These are phyloP conservation scores for Caenorhabditis becei DNA, from an alignment of 2,888 invertebrate genomes.

Conservation along the genomic window DNA sequence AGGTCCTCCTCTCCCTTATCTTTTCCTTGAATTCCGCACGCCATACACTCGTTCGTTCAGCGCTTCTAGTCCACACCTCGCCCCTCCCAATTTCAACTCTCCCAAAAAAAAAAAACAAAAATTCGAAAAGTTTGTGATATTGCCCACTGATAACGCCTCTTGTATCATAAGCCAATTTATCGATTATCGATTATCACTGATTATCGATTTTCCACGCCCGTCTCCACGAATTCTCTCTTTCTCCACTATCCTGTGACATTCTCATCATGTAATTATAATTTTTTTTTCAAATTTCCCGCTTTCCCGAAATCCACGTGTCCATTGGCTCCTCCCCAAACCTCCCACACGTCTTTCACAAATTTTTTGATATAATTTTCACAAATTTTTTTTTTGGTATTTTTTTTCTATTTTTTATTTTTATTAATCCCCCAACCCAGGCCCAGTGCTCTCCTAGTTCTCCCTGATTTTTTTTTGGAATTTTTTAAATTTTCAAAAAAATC, in stretches of 20 bases:
- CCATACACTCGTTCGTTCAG: background rate
- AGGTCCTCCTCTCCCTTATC: background rate
- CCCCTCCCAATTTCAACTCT: background rate
- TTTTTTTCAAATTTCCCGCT: background rate
- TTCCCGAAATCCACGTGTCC: background rate
- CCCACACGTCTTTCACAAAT: slow-evolving; percentile 15
- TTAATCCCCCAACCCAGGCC: background rate
- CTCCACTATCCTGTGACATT: slow-evolving; percentile 22
- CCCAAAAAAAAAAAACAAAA: background rate
- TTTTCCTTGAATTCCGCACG: background rate
- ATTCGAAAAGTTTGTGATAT: slow-evolving; percentile 8
- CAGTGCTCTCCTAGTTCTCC: no score
- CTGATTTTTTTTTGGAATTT: no score
- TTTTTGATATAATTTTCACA: background rate
- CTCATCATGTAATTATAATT: slow-evolving; percentile 22
- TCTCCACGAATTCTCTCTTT: background rate
- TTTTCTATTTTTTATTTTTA: background rate
- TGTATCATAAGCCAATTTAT: background rate
- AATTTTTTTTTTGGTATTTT: background rate
- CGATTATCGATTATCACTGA: no score
- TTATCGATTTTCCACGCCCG: background rate
- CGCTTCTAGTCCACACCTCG: background rate
- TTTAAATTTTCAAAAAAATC: no score
- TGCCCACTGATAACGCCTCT: background rate
- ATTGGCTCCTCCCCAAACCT: background rate